Evolutionary conservation across 2,888 invertebrate genomes (phyloP), one percentile per base, ranked within the genome.

Genomic region (Caenorhabditis uteleia): DNA sequence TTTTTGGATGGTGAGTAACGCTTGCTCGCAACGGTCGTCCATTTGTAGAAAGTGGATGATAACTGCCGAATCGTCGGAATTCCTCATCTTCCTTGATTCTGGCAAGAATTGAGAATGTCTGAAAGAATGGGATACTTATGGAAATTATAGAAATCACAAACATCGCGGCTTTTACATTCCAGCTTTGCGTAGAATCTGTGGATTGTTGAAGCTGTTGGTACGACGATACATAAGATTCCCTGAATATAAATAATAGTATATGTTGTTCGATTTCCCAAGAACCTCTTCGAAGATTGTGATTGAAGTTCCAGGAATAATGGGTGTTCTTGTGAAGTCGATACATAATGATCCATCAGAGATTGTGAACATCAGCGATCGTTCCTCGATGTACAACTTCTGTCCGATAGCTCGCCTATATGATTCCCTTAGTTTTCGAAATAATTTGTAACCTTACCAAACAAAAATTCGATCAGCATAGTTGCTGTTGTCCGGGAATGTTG

Each of bases 161-260:
- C 61, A 61, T 64, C 64, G 4, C 33, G 38, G 21, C 46, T 43
- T 42, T 64, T 64, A 0, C 36, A 8, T 7, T 29, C 33, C 27
- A 70, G 48, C 50, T 53, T 56, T 12, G 62, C 55, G 16, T 62
- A 55, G 55, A 80, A 76, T 10, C 77, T 68, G 49, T 80, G 77
- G 26, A 80, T 60, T n/a, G 75, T 67, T 6, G 77, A 77, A 26
- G 77, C 77, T 1, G 79, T 80, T 7, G 80, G 77, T 5, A 80
- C 77, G 1, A 77, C 64, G 14, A 80, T 55, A 7, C 69, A 59
- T n/a, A 80, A 40, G 12, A 78, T 42, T 10, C 54, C 62, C 25
- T 55, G 33, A 27, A 48, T 36, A 14, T 21, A 23, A 16, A 57
- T 33, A 12, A 33, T 26, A 26, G 45, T 18, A 10, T 39, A 39